Base-by-base conservation (phyloP, 2,797 vertebrate species). In the Coluber constrictor region DNA sequence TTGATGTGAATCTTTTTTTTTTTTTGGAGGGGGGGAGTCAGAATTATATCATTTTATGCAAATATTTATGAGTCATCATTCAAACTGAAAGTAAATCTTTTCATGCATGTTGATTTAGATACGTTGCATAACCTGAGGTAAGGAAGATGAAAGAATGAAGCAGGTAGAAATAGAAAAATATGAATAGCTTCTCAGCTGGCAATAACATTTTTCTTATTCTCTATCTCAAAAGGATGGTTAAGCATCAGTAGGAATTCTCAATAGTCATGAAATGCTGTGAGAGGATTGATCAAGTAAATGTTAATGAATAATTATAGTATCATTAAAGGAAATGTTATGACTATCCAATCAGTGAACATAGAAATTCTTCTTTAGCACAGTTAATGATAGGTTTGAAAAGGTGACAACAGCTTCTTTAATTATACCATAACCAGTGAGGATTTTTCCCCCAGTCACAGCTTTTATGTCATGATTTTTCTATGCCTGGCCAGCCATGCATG, bases 301-400 rank as follows among this genome's bases (percentile, higher is more conserved):
- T 66, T 90, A 90, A 74, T 74, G 29, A 70, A 61, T 56, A 56
- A 90, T 90, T 90, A 90, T 74, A 32, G 55, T 54, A 56, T 74
- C 29, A 32, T 74, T 91, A 79, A 91, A 91, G 25, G 27, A 86
- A 54, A 12, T 70, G 23, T 90, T 70, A 66, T 66, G 51, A 63
- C 63, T 55, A 66, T 74, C 54, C 9, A 90, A 43, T 79, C 70
- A 90, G 23, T 43, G 18, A 43, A 83, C 32, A 90, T 15, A 83
- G 43, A 86, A 86, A 11, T 7, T 91, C 59, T 83, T 91, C 43
- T 60, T 91, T 91, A 59, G 56, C 56, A 27, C 37, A 86, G 79
- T 91, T 91, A 61, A 86, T 91, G 79, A 56, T 86, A 61, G 37
- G 47, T 51, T 37, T 91, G 32, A 86, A 91, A 79, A 91, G 56